phyloP scores from a whole-genome alignment of 64 coral and sea anemone species.

The Stichodactyla helianthus region DNA sequence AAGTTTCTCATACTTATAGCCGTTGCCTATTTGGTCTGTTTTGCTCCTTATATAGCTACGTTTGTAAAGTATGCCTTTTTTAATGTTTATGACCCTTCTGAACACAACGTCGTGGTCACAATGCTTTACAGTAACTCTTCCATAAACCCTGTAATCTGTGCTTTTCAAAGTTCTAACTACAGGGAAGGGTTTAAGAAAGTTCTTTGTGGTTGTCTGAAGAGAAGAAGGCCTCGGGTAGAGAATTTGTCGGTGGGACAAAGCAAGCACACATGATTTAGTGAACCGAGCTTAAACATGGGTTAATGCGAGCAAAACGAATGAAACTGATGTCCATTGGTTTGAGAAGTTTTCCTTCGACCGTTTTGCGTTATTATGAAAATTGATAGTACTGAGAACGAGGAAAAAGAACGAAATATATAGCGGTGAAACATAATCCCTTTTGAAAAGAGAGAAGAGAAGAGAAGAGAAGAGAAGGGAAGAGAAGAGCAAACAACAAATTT shows the following conservation, averaged over 20 bases:
- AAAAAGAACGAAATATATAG: too few relatives aligned
- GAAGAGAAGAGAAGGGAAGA: too few relatives aligned
- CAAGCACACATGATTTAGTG: too few relatives aligned
- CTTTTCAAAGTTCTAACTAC: constrained; percentile 13
- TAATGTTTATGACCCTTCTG: background rate
- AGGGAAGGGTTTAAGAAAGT: constrained; percentile 8
- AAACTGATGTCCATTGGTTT: too few relatives aligned
- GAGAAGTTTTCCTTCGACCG: too few relatives aligned
- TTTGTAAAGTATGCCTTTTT: constrained; percentile 5
- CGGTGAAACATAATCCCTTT: too few relatives aligned
- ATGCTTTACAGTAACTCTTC: constrained; percentile 4
- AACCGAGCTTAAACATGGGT: too few relatives aligned
- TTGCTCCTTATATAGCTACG: background rate
- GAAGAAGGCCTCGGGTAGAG: background rate
- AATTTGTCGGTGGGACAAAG: background rate
- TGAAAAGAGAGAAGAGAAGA: too few relatives aligned
- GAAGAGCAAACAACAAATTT: too few relatives aligned
- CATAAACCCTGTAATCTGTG: background rate
- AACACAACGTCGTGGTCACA: background rate
- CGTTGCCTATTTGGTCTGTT: background rate
- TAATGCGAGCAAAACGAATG: too few relatives aligned
- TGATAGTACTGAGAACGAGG: too few relatives aligned
- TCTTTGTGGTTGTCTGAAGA: background rate
- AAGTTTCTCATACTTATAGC: constrained; percentile 20
- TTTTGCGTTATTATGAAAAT: too few relatives aligned